A percentile compares a stretch with the other conserved stretches of the same genome.
Conservation (phyloP, 1,140 invertebrate species). For the Drosophila gunungcola region DNA sequence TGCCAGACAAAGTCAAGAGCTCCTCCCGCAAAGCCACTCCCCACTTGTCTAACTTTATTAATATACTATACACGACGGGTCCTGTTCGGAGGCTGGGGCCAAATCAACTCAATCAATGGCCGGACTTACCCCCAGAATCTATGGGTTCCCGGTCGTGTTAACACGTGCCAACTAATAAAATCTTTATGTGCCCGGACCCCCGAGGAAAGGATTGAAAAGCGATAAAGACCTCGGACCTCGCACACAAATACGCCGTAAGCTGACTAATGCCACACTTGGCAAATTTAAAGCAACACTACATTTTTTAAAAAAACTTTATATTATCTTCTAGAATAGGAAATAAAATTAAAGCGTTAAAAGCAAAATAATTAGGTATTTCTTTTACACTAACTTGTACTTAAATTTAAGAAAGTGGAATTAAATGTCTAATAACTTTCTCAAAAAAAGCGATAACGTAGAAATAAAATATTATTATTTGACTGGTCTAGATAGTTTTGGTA, state of each 20-base stretch:
- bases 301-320: not conserved
- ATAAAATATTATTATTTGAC: no score
- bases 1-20: slow-evolving; percentile 14
- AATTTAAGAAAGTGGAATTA: no score
- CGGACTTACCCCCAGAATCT: slow-evolving; percentile 27
- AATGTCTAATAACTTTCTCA: no score
- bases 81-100: slow-evolving; percentile 3
- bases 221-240: slow-evolving; percentile 59
- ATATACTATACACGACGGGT: slow-evolving; percentile 36
- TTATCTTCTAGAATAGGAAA: not conserved
- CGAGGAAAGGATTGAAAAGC: slow-evolving; percentile 63
- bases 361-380: no score
- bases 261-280: slow-evolving; percentile 1
- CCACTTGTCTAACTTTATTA: slow-evolving; percentile 51
- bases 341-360: no score
- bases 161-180: slow-evolving; percentile 78
- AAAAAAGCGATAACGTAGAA: no score
- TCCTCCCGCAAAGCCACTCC: not conserved
- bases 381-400: no score
- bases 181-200: slow-evolving; percentile 59
- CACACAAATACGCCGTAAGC: slow-evolving; percentile 31
- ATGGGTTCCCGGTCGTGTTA: slow-evolving; percentile 49
- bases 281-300: not conserved
- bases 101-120: slow-evolving; percentile 51
- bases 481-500: no score